Evolutionary conservation across 2,888 invertebrate species (phyloP), one percentile per base, ranked within the genome.

Genomic region (Cheilosia soror): DNA sequence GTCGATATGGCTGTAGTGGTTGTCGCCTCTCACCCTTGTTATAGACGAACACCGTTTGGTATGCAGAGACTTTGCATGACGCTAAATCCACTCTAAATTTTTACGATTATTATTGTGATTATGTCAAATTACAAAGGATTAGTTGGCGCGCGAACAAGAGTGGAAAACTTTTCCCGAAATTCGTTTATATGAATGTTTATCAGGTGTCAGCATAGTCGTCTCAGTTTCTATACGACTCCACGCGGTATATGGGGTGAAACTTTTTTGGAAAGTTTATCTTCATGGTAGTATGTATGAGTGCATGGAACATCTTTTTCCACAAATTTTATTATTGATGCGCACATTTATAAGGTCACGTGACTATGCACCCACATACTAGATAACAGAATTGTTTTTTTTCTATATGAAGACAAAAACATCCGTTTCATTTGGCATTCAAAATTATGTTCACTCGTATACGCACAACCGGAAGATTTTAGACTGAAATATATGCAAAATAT

Each of bases 81-180:
- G 55, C 78, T 69, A 80, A 84, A 80, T 82, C 86, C 82, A 77
- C 77, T 86, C 78, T 77, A 82, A 88, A 87, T 87, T 87, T 88
- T 88, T 88, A 88, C 87, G 88, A 80, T 88, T 88, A 88, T 88
- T 78, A 85, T 88, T 87, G 84, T 84, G 88, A 88, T 88, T 88
- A 88, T 86, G 88, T 87, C 87, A 88, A 88, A 88, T 88, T 88
- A 88, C 88, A 77, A 60, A 83, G 88, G 88, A 88, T 88, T 88
- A 88, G 87, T 87, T 86, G 2, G 49, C 73, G 75, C 72, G 51
- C 51, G 49, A 40, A 76, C 44, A 68, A 75, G 51, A 80, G 69
- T 73, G 82, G 77, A 82, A 82, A 72, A 82, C 53, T 82, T 81
- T 86, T 40, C 40, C 20, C 42, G 25, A 66, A 82, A 82, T 75